Evolutionary conservation across 2,888 invertebrate genomes (phyloP).

Genomic region (Perizoma flavofasciatum): DNA sequence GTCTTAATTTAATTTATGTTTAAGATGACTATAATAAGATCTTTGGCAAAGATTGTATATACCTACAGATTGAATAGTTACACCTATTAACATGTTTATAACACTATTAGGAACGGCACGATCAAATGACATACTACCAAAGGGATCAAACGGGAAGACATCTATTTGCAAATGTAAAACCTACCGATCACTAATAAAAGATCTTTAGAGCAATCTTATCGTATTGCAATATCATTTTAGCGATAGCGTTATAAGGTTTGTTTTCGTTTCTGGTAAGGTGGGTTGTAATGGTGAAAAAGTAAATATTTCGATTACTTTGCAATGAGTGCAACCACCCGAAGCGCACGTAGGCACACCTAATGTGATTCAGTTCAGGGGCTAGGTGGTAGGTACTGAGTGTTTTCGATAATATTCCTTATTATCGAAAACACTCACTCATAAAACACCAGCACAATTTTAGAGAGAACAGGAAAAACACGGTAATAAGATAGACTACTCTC

Average conservation of each 20-base stretch:
- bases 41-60: no score
- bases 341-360: slow-evolving; percentile 33
- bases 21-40: no score
- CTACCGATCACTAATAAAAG: neutral
- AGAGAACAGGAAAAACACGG: slow-evolving; percentile 2
- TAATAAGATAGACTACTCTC: no score
- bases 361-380: slow-evolving; percentile 12
- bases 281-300: slow-evolving; percentile 17
- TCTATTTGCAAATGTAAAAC: slow-evolving; percentile 33
- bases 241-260: neutral
- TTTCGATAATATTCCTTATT: slow-evolving; percentile 17
- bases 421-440: no score
- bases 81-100: slow-evolving; percentile 18
- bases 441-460: neutral
- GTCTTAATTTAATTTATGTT: no score
- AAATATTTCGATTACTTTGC: slow-evolving; percentile 30
- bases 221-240: slow-evolving; percentile 11
- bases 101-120: slow-evolving; percentile 24
- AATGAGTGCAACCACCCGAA: slow-evolving; percentile 36
- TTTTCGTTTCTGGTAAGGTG: slow-evolving; percentile 6
- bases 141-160: slow-evolving; percentile 36
- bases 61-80: no score
- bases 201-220: neutral
- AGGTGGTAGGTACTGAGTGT: slow-evolving; percentile 4
- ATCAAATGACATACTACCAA: slow-evolving; percentile 29